Base-by-base conservation (phyloP, 2,113 vertebrate species). In the Rattus rattus region DNA sequence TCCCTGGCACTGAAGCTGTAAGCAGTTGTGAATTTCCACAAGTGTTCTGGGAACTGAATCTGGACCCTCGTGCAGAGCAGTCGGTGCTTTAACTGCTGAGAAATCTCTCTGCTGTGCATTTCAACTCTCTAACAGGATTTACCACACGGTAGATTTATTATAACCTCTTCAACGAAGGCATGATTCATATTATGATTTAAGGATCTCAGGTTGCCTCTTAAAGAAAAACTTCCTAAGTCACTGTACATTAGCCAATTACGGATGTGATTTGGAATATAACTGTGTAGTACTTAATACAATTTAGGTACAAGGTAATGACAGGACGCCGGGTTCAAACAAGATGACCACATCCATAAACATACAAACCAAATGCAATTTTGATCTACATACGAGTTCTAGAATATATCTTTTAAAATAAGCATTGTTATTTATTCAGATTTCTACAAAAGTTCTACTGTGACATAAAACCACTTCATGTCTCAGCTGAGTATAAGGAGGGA, bases 231-330 rank as follows among this genome's bases (percentile, higher is more conserved):
- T 84, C 59, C 20, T n/a, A 84, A 84, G 80, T 26, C 56, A 43
- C 1, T 84, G 80, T 24, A 63, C 98, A 98, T 98, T 98, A 98
- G 98, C 98, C 98, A 98, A 98, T 98, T 98, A 97, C 98, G 98
- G 97, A 97, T 98, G 97, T 96, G 97, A 99, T 99, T 94, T 99
- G 99, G 99, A 99, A 99, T 99, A 98, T 98, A 98, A 98, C 98
- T 98, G 98, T 98, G 99, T 99, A 99, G 99, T 99, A 99, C 99
- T 99, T 99, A 99, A 99, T 99, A 99, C 99, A 99, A 99, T 99
- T 99, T 98, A 99, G 98, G 98, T 99, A 39, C 98, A 99, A 99
- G 98, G 98, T 98, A 99, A 99, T 98, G 98, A 99, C 43, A 98
- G 98, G 98, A 99, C 98, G 99, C 98, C 43, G 47, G 12, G 12